Percentiles rank a stretch among this genome's conserved stretches.
Evolutionary conservation across 2,113 vertebrate genomes (phyloP).

Genomic region (Bagarius yarrelli): DNA sequence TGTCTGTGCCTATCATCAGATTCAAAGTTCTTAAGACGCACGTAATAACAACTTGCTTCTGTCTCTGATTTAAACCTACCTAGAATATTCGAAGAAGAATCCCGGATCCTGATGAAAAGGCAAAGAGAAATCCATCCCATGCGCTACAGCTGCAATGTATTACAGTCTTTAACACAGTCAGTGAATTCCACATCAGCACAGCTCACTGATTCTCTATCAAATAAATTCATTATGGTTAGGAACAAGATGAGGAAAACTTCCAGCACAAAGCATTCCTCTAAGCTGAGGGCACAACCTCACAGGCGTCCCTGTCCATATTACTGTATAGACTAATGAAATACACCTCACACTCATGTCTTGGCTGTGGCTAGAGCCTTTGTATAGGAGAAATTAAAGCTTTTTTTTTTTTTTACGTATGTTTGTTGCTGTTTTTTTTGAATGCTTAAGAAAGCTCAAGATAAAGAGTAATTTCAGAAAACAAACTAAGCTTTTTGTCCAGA

Average conservation of each 20-base stretch:
- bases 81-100: constrained; percentile 24
- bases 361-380: constrained; percentile 16
- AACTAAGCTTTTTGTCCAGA: not conserved
- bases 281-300: constrained; percentile 52
- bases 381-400: constrained; percentile 8
- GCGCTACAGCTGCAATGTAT: constrained; percentile 67
- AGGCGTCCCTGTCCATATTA: constrained; percentile 31
- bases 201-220: constrained; percentile 51
- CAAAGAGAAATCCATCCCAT: constrained; percentile 50
- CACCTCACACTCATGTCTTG: constrained; percentile 21
- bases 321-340: constrained; percentile 20
- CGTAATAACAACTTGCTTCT: constrained; percentile 9
- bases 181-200: constrained; percentile 23
- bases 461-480: not conserved
- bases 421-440: not conserved
- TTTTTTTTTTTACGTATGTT: not conserved
- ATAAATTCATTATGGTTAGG: constrained; percentile 56
- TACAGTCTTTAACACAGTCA: constrained; percentile 49
- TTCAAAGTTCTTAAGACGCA: not conserved
- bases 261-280: constrained; percentile 61
- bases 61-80: constrained; percentile 10
- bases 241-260: constrained; percentile 64
- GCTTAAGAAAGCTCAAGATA: not conserved
- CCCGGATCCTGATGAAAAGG: constrained; percentile 26
- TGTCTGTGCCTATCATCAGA: not conserved